Evolutionary conservation across 2,797 vertebrate species (phyloP), one percentile per base, ranked within the genome.

Genomic region (Anguilla marmorata): DNA sequence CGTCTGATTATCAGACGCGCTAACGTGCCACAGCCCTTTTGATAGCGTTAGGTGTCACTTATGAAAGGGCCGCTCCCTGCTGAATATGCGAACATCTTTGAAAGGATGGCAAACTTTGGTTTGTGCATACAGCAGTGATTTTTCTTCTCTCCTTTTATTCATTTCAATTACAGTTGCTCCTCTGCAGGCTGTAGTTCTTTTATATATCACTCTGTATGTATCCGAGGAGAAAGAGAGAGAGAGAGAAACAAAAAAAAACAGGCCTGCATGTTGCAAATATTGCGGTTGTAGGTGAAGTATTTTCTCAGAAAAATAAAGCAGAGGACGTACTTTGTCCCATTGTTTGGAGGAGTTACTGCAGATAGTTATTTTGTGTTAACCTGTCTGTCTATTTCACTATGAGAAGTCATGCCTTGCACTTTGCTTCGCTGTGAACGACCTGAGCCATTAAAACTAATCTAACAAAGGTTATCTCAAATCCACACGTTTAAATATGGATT

Each of bases 1-100:
- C 89, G 89, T 91, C 93, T 93, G 91, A 94, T 69, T 94, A 92
- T 92, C 92, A 95, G 89, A 90, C 84, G 84, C 92, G 94, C 92
- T 92, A 91, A 94, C 66, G 89, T 83, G 50, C 90, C 83, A 30
- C 92, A 93, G 91, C 92, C 93, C 89, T 90, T 92, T 85, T 90
- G 91, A 93, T 91, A 93, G 92, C 90, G 69, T 91, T 90, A 94
- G 93, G 93, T 94, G 94, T 95, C 93, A 94, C 91, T 92, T 92
- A 88, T 93, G 91, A 95, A 94, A 94, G 93, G 89, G 90, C n/a
- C 92, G 91, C 93, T 94, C 85, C 87, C 87, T 83, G 69, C 92
- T 92, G 94, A 95, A 94, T 92, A 89, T 58, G 89, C 91, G 82
- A 88, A 7, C 86, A 76, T 37, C 86, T 86, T 91, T 94, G 94